These are phyloP conservation scores for Gerosis bhagava DNA, from an alignment of 2,888 invertebrate genomes.

Conservation along the genomic window DNA sequence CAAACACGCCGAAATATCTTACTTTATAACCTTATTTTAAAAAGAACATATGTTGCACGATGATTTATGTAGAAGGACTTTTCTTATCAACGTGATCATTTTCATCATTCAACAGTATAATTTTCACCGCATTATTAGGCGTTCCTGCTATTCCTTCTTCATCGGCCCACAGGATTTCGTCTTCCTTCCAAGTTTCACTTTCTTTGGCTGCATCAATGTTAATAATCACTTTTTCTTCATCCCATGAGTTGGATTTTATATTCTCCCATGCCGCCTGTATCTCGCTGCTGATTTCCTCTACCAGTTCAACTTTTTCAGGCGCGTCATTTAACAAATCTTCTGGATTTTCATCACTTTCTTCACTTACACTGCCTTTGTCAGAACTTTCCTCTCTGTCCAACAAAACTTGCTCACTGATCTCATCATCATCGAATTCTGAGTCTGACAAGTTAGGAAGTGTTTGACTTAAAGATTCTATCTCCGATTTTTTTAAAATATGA, in stretches of 20 bases:
- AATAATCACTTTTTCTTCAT: constrained; percentile 37
- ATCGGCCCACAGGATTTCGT: constrained; percentile 45
- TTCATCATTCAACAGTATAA: not conserved
- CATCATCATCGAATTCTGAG: constrained; percentile 22
- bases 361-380: constrained; percentile 14
- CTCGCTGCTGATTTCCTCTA: constrained; percentile 26
- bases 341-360: constrained; percentile 10
- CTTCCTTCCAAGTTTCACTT: constrained; percentile 40
- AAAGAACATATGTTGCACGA: not conserved
- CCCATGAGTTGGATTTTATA: constrained; percentile 41
- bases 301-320: constrained; percentile 12
- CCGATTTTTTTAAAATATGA: constrained; percentile 23
- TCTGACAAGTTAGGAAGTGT: constrained; percentile 19
- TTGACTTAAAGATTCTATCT: constrained; percentile 21
- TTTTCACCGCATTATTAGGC: constrained; percentile 23
- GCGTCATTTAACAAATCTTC: not conserved
- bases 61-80: too few species aligned
- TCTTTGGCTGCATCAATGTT: constrained; percentile 26
- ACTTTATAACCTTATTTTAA: not conserved
- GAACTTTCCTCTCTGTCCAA: constrained; percentile 1
- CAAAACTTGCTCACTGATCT: constrained; percentile 13
- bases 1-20: constrained; percentile 2
- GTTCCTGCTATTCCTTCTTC: constrained; percentile 43
- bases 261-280: constrained; percentile 27
- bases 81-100: not conserved